phyloP scores from a whole-genome alignment of 1,140 invertebrate genomes.

The Geopemphigus sp. region DNA sequence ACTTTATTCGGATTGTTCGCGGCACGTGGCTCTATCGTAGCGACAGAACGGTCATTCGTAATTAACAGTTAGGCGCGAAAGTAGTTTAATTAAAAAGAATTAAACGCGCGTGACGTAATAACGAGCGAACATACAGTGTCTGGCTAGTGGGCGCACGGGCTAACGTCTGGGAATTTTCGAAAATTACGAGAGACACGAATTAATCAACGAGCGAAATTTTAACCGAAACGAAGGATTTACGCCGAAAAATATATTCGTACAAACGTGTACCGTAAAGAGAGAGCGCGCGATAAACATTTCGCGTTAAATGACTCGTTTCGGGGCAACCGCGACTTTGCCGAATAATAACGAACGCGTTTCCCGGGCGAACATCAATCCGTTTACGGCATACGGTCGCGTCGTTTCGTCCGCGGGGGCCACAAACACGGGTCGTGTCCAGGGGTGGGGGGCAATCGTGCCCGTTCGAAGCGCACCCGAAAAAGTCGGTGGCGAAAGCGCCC shows the following conservation, averaged over 20 bases:
- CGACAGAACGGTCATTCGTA: background rate
- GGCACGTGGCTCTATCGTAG: background rate
- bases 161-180: background rate
- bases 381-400: too few species aligned
- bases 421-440: too few species aligned
- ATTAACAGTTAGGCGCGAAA: background rate
- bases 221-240: background rate
- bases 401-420: too few species aligned
- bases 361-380: too few species aligned
- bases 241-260: background rate
- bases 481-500: too few species aligned
- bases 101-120: background rate
- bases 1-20: background rate
- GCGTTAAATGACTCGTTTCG: background rate
- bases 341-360: background rate
- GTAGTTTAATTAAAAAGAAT: background rate
- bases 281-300: background rate
- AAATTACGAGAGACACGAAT: slow-evolving; percentile 1
- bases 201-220: background rate
- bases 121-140: background rate
- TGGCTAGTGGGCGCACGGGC: too few species aligned
- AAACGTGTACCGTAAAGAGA: too few species aligned
- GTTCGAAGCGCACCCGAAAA: too few species aligned
- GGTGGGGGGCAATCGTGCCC: too few species aligned
- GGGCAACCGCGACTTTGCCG: background rate